These are phyloP conservation scores for Chrysina gloriosa DNA, from an alignment of 2,888 invertebrate genomes.

Conservation along the genomic window DNA sequence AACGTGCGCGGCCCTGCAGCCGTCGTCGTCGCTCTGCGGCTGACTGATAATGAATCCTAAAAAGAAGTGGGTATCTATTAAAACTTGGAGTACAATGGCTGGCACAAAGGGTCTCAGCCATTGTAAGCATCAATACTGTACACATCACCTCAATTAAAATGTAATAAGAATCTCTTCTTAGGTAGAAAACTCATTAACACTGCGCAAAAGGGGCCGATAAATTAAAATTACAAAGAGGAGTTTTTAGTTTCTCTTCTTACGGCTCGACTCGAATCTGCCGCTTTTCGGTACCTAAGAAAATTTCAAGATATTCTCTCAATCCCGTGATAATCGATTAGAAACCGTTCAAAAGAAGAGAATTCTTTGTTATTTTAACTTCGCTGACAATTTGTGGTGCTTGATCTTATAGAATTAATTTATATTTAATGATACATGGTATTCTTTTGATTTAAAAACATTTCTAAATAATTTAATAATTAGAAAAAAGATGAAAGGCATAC, in stretches of 20 bases:
- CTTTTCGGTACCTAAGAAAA: slow-evolving; percentile 31
- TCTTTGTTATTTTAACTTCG: slow-evolving; percentile 31
- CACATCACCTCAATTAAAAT: slow-evolving; percentile 67
- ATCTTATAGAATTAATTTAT: background rate
- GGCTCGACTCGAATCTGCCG: slow-evolving; percentile 37
- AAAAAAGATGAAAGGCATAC: too few relatives aligned
- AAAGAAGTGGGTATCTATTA: slow-evolving; percentile 65
- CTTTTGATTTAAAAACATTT: too few relatives aligned
- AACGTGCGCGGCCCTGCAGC: slow-evolving; percentile 52
- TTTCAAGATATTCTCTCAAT: slow-evolving; percentile 26
- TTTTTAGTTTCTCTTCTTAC: slow-evolving; percentile 52
- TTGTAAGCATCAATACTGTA: slow-evolving; percentile 64
- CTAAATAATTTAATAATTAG: too few relatives aligned
- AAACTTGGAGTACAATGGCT: slow-evolving; percentile 65
- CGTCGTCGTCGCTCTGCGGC: slow-evolving; percentile 53
- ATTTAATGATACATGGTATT: too few relatives aligned
- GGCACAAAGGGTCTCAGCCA: slow-evolving; percentile 57
- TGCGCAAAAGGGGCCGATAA: slow-evolving; percentile 62
- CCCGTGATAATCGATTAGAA: slow-evolving; percentile 32
- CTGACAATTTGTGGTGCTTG: slow-evolving; percentile 7
- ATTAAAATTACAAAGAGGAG: slow-evolving; percentile 59
- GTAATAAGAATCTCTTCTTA: slow-evolving; percentile 66
- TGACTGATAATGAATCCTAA: slow-evolving; percentile 64
- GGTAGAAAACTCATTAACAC: slow-evolving; percentile 66
- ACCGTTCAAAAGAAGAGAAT: slow-evolving; percentile 16